Evolutionary conservation across 2,113 vertebrate genomes (phyloP).

Genomic region (Meleagris gallopavo): DNA sequence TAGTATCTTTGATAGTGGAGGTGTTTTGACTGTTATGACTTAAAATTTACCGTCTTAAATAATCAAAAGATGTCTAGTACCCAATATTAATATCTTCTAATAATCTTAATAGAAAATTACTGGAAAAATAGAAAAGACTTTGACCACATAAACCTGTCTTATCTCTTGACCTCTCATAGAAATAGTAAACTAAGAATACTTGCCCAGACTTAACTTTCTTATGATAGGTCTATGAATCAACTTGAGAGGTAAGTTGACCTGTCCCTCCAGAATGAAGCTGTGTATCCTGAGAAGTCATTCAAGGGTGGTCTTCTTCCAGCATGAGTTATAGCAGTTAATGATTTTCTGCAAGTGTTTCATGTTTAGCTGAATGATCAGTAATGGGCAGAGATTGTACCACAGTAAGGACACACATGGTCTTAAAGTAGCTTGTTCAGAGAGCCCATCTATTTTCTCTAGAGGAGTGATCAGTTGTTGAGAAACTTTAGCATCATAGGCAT

Average conservation of each 20-base stretch:
- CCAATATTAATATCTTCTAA: background rate
- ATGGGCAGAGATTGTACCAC: background rate
- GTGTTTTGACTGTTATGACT: background rate
- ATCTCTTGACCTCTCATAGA: background rate
- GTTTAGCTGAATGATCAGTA: background rate
- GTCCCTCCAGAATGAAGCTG: background rate
- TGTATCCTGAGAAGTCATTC: background rate
- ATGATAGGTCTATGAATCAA: background rate
- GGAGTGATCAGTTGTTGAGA: background rate
- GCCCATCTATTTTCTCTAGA: background rate
- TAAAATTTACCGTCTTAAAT: background rate
- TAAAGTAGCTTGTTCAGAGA: background rate
- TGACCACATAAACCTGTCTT: background rate
- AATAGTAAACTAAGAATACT: background rate
- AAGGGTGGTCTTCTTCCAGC: background rate
- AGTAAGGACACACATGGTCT: background rate
- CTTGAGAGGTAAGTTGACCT: background rate
- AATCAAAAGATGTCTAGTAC: background rate
- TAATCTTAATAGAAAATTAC: background rate
- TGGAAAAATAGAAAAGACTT: background rate
- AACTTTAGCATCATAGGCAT: background rate
- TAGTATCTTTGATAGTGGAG: background rate
- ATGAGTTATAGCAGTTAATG: accelerated
- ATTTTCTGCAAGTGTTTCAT: background rate
- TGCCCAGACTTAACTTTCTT: background rate